phyloP scores from a whole-genome alignment of 2,888 invertebrate genomes.

The Tuta absoluta region DNA sequence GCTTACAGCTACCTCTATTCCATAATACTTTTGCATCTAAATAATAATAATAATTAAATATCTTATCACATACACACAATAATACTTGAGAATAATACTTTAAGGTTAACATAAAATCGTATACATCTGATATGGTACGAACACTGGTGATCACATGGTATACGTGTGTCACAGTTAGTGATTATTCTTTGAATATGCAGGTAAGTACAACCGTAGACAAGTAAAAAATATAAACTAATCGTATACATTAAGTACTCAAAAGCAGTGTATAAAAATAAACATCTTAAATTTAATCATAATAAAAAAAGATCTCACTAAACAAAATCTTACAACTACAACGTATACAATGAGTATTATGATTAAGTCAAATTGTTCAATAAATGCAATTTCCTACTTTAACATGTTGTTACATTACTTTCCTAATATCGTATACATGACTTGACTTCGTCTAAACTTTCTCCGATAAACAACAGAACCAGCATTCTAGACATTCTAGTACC shows the following conservation, averaged over 20 bases:
- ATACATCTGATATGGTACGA: conserved; percentile 65
- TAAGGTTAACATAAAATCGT: conserved; percentile 73
- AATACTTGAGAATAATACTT: conserved; percentile 79
- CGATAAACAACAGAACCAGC: conserved; percentile 60
- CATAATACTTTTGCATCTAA: conserved; percentile 72
- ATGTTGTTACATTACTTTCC: conserved; percentile 62
- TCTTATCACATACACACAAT: conserved; percentile 76
- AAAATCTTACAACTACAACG: conserved; percentile 72
- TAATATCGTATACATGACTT: conserved; percentile 73
- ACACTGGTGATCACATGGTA: conserved; percentile 54
- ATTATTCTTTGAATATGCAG: conserved; percentile 48
- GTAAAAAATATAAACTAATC: conserved; percentile 32
- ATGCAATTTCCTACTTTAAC: conserved; percentile 73
- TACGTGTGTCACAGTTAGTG: conserved; percentile 53
- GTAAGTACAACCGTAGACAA: conserved; percentile 50
- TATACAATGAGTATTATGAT: conserved; percentile 79
- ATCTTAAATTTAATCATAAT: conserved; percentile 47
- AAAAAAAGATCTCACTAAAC: conserved; percentile 74
- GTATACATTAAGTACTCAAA: conserved; percentile 55
- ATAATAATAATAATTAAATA: conserved; percentile 71
- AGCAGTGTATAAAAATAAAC: conserved; percentile 46
- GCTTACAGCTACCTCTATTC: conserved; percentile 69
- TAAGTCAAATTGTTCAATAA: conserved; percentile 71
- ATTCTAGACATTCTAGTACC: conserved; percentile 49
- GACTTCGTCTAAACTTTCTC: conserved; percentile 56